Base-by-base conservation (phyloP, 1,140 invertebrate genomes). In the Bombus huntii region DNA sequence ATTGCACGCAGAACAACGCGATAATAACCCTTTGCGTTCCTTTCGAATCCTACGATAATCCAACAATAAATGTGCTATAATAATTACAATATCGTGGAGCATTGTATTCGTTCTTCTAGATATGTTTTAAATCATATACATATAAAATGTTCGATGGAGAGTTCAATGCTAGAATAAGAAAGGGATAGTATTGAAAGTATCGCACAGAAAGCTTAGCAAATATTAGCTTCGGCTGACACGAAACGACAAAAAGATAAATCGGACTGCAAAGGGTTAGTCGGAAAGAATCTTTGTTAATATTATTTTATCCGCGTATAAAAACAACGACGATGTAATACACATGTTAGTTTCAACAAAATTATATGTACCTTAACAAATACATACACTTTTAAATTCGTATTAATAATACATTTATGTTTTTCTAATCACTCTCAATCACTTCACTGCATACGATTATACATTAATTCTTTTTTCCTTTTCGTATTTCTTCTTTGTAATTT, bases 341-440 rank as follows among this genome's bases (percentile, higher is more conserved):
- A 37, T 78, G 47, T 83, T 75, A 75, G 42, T 57, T 37, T 59
- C 12, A 57, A 83, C 82, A 34, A 76, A 59, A 66, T 79, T 62
- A 68, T 68, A 57, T 68, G 70, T 62, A 79, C 1, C 42, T 80
- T 80, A 73, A 85, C 53, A 80, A 62, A 80, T 44, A 37, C 76
- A 66, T 79, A 62, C 77, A 85, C 57, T n/a, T 59, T 53, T 31
- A 71, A 71, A 59, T 71, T 62, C 77, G 15, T 59, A 85, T 22
- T 34, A 44, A 47, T 72, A 34, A 47, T 85, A 85, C 83, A 80
- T 42, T 80, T 85, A 80, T 68, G 9, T 34, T 76, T 22, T n/a
- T 9, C 62, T 57, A 10, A 71, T 15, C 76, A 80, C 34, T 79
- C 66, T 62, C 53, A 57, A 62, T 37, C 53, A 71, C 42, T 44